phyloP scores from a whole-genome alignment of 2,797 vertebrate species.

The Phataginus tetradactyla region DNA sequence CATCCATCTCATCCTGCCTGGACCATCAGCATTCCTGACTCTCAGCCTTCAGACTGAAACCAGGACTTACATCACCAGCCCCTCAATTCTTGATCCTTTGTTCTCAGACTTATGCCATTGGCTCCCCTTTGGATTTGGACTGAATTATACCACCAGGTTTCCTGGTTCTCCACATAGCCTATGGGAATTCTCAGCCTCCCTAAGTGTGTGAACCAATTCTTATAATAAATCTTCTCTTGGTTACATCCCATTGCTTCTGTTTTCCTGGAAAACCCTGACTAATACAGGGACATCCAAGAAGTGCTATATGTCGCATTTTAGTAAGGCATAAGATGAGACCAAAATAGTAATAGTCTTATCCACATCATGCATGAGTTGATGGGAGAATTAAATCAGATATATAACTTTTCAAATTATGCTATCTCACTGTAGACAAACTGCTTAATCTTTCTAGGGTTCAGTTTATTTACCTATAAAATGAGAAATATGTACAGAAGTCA shows the following conservation, averaged over 20 bases:
- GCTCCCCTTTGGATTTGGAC: neutral
- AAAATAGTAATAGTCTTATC: neutral
- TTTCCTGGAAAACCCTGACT: neutral
- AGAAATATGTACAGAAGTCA: neutral
- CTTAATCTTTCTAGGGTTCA: neutral
- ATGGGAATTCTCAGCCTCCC: neutral
- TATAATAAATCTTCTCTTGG: neutral
- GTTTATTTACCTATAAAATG: neutral
- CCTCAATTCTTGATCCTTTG: neutral
- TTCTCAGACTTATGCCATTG: neutral
- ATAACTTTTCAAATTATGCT: neutral
- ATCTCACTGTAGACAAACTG: neutral
- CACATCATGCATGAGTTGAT: neutral
- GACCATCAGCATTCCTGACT: neutral
- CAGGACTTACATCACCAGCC: fast-evolving
- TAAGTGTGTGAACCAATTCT: neutral
- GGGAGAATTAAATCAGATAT: neutral
- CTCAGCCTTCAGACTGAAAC: neutral
- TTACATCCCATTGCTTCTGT: neutral
- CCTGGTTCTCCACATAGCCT: neutral
- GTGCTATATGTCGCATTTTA: neutral
- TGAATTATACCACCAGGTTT: neutral
- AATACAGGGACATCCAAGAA: neutral
- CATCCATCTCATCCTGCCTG: neutral
- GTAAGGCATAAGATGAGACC: neutral